phyloP scores from a whole-genome alignment of 2,888 invertebrate species.

The Nezara viridula region DNA sequence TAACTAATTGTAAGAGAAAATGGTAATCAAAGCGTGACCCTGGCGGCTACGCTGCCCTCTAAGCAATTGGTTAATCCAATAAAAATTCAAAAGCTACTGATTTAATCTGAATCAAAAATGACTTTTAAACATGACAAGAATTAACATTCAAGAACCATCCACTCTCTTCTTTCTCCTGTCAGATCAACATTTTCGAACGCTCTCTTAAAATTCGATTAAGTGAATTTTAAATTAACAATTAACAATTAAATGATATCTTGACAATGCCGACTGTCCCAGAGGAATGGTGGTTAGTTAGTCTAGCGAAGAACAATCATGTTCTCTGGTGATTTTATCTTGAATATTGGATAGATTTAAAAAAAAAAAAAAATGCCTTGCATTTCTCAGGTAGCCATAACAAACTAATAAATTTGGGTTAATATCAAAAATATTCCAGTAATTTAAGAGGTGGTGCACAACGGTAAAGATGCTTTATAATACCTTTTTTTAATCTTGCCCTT shows the following conservation, averaged over 20 bases:
- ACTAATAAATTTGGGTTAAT: too few relatives aligned
- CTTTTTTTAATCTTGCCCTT: too few relatives aligned
- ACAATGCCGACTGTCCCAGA: background rate
- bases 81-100: slow-evolving; percentile 19
- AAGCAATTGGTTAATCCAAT: background rate
- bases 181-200: background rate
- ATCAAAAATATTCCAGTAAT: too few relatives aligned
- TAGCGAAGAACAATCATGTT: background rate
- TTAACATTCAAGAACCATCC: background rate
- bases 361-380: too few relatives aligned
- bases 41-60: background rate
- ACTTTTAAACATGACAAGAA: slow-evolving; percentile 13
- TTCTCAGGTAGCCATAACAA: too few relatives aligned
- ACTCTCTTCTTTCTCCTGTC: background rate
- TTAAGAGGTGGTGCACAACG: too few relatives aligned
- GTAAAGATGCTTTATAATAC: too few relatives aligned
- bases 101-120: slow-evolving; percentile 19
- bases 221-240: background rate
- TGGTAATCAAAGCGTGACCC: background rate
- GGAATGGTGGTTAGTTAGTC: too few relatives aligned
- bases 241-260: background rate
- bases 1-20: background rate
- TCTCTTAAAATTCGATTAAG: background rate
- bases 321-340: too few relatives aligned
- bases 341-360: too few relatives aligned